phyloP scores from a whole-genome alignment of 2,888 invertebrate species.

The Mellilla xanthometata region DNA sequence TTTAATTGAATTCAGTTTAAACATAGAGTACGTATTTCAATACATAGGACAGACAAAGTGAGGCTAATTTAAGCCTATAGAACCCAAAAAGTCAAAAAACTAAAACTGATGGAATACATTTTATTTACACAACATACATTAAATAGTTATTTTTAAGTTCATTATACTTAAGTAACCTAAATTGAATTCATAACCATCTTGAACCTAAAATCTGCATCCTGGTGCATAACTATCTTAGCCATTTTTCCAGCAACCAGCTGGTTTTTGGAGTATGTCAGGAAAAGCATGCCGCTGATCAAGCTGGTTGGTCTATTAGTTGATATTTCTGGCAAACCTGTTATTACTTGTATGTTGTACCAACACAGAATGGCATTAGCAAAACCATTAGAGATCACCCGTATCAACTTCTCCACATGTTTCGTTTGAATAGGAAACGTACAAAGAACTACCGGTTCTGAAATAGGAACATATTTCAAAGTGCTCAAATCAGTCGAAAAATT shows the following conservation, averaged over 20 bases:
- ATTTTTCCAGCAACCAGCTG: slow-evolving; percentile 45
- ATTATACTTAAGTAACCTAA: not conserved
- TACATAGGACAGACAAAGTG: no score
- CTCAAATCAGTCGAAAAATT: slow-evolving; percentile 76
- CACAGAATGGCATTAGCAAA: slow-evolving; percentile 76
- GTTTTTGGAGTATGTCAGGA: slow-evolving; percentile 60
- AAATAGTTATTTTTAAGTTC: no score
- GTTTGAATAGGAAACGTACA: slow-evolving; percentile 41
- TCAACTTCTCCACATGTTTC: slow-evolving; percentile 39
- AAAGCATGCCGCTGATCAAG: slow-evolving; percentile 73
- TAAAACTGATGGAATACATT: no score
- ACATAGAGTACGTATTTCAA: no score
- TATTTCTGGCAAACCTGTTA: slow-evolving; percentile 57
- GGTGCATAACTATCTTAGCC: slow-evolving; percentile 52
- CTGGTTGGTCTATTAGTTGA: slow-evolving; percentile 66
- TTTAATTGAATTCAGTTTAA: no score
- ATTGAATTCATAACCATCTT: slow-evolving; percentile 50
- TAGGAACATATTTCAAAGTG: slow-evolving; percentile 59
- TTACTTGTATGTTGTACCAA: slow-evolving; percentile 78
- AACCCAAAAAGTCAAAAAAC: no score
- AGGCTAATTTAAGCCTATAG: no score
- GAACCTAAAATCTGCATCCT: slow-evolving; percentile 57
- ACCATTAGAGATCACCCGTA: slow-evolving; percentile 59
- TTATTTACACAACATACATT: no score
- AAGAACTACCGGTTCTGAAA: slow-evolving; percentile 56